Conservation (phyloP, 2,888 invertebrate genomes). For the Shargacucullia verbasci region DNA sequence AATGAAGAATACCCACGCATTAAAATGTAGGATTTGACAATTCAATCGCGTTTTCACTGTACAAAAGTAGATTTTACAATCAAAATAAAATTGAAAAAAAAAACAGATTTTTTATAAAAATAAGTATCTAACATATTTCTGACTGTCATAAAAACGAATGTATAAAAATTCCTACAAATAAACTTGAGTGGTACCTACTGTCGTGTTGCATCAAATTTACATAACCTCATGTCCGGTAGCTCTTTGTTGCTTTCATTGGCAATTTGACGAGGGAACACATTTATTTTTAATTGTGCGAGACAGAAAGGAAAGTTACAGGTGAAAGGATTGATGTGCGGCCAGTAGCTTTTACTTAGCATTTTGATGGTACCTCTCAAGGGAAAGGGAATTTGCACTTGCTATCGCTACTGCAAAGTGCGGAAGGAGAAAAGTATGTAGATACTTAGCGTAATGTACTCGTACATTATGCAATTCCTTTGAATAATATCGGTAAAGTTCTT, state of each 20-base stretch:
- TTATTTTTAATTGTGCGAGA: conserved; percentile 38
- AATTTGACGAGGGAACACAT: conserved; percentile 9
- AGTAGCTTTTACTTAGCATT: conserved; percentile 32
- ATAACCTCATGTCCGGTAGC: conserved; percentile 5
- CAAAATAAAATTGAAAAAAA: too few species aligned
- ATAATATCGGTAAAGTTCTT: too few species aligned
- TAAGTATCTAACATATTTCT: too few species aligned
- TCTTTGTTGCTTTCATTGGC: conserved; percentile 22
- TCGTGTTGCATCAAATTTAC: conserved; percentile 20
- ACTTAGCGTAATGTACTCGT: conserved; percentile 24
- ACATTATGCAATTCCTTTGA: too few species aligned
- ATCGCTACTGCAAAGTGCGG: conserved; percentile 31
- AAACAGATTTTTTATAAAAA: too few species aligned
- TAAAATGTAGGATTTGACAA: too few species aligned
- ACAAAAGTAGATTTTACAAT: too few species aligned
- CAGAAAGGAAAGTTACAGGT: conserved; percentile 47
- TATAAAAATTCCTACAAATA: background rate
- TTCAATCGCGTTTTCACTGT: too few species aligned
- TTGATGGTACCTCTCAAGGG: conserved; percentile 53
- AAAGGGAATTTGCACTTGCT: conserved; percentile 61
- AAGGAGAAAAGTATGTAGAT: conserved; percentile 52
- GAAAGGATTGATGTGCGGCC: conserved; percentile 47
- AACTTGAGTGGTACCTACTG: background rate
- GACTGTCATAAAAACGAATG: background rate
- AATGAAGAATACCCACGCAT: too few species aligned